These are phyloP conservation scores for Catocala sponsa DNA, from an alignment of 2,888 invertebrate genomes.

Conservation along the genomic window DNA sequence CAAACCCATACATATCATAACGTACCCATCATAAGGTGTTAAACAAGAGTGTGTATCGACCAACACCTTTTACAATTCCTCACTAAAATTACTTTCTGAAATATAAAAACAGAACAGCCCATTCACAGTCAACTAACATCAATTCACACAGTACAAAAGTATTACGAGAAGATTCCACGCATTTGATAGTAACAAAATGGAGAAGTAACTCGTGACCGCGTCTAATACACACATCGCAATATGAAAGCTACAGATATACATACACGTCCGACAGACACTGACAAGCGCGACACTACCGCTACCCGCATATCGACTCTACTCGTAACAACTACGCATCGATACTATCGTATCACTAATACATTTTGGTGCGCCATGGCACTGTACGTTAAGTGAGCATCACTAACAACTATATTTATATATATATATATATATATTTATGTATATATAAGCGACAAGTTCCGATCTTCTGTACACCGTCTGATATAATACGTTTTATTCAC, in stretches of 20 bases:
- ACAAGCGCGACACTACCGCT: conserved; percentile 44
- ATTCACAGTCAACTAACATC: conserved; percentile 16
- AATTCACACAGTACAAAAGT: background rate
- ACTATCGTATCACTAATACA: conserved; percentile 60
- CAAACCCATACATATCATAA: too few species aligned
- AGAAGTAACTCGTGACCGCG: conserved; percentile 12
- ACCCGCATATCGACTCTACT: conserved; percentile 56
- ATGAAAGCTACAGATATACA: conserved; percentile 53
- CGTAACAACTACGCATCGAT: conserved; percentile 53
- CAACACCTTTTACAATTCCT: too few species aligned
- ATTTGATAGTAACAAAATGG: background rate
- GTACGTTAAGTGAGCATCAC: conserved; percentile 60
- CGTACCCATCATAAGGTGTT: too few species aligned
- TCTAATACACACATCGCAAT: conserved; percentile 32
- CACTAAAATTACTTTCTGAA: too few species aligned
- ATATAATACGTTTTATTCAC: conserved; percentile 32
- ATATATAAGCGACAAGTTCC: conserved; percentile 43
- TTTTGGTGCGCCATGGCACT: conserved; percentile 76
- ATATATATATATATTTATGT: conserved; percentile 31
- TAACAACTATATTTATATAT: conserved; percentile 55
- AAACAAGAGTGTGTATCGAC: too few species aligned
- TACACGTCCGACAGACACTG: conserved; percentile 40
- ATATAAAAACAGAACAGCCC: conserved; percentile 1
- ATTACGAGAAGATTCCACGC: background rate
- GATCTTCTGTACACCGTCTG: conserved; percentile 37